Percentiles rank a stretch among this genome's conserved stretches.
Evolutionary conservation across 2,888 invertebrate genomes (phyloP).

Genomic region (Mylabris sibirica): DNA sequence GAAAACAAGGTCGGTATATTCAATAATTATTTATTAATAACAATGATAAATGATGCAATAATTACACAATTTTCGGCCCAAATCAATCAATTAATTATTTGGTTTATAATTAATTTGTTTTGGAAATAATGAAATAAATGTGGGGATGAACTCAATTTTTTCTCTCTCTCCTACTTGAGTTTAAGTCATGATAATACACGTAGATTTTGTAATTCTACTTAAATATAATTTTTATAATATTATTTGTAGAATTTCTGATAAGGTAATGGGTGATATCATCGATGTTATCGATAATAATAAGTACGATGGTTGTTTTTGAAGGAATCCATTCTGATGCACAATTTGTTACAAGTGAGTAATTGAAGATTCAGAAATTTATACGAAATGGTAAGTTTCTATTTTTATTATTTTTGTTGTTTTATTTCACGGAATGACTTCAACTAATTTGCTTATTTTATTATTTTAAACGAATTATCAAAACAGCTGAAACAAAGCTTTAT

Average conservation of each 20-base stretch:
- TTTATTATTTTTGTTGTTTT: not conserved
- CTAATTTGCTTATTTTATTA: not conserved
- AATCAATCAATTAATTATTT: not conserved
- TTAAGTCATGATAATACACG: not conserved
- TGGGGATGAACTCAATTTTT: slow-evolving; percentile 5
- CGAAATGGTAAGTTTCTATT: not conserved
- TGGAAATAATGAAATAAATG: not conserved
- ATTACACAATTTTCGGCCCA: not conserved
- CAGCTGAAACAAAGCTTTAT: slow-evolving; percentile 11
- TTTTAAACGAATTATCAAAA: not conserved
- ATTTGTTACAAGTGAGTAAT: not conserved
- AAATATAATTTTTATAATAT: not conserved
- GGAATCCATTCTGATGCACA: not conserved
- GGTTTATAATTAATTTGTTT: not conserved
- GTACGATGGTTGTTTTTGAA: not conserved
- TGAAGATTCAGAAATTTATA: not conserved
- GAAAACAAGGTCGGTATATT: not conserved
- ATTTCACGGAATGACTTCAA: not conserved
- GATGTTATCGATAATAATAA: slow-evolving; percentile 11
- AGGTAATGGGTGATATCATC: slow-evolving; percentile 12
- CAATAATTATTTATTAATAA: not conserved
- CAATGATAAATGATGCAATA: slow-evolving; percentile 2
- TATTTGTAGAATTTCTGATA: slow-evolving; percentile 1
- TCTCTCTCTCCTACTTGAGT: not conserved
- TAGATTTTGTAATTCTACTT: not conserved